Base-by-base conservation (phyloP, 2,113 vertebrate genomes). In the Sebastes schlegelii region DNA sequence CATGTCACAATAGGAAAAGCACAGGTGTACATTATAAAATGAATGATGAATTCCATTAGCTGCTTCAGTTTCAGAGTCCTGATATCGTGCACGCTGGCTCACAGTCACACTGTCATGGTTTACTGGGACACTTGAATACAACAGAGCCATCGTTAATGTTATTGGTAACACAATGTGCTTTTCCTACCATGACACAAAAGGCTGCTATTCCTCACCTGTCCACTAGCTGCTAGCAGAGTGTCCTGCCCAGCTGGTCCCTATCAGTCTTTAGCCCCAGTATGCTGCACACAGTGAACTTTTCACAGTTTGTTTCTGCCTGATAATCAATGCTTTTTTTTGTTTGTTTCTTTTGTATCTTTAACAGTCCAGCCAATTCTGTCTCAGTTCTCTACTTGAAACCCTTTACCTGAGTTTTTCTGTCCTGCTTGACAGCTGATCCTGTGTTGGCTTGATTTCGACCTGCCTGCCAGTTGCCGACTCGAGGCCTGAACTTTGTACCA, bases 401-500 rank as follows among this genome's bases (percentile, higher is more conserved):
- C 43, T 34, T 71, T 61, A 65, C 21, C 57, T 13, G 9, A 51
- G 2, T 83, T 52, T 42, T 26, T 4, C 55, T 57, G 2, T 61
- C 49, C 64, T 14, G 2, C 49, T 42, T 68, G 16, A 10, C 46
- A 40, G 62, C 34, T 45, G 42, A 6, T 61, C 63, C 8, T 78
- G 6, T 73, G 42, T 74, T 77, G 61, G 63, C 6, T 40, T 58
- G 68, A 83, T 40, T 78, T 82, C 11, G 6, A 66, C 74, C 74
- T 34, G 77, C 43, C 75, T 34, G 51, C 65, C 46, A 23, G 65
- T 70, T 72, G 62, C 52, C 45, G 26, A 54, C 73, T 34, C 40
- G 54, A 85, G 71, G 46, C 63, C 40, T 68, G 81, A 86, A 80
- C 71, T 85, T 79, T 77, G 73, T 70, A 72, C 78, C 26, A 14